Percentiles rank a stretch among this genome's conserved stretches.
These are phyloP conservation scores for Paradisaea rubra DNA, from an alignment of 2,113 vertebrate species.

Conservation along the genomic window DNA sequence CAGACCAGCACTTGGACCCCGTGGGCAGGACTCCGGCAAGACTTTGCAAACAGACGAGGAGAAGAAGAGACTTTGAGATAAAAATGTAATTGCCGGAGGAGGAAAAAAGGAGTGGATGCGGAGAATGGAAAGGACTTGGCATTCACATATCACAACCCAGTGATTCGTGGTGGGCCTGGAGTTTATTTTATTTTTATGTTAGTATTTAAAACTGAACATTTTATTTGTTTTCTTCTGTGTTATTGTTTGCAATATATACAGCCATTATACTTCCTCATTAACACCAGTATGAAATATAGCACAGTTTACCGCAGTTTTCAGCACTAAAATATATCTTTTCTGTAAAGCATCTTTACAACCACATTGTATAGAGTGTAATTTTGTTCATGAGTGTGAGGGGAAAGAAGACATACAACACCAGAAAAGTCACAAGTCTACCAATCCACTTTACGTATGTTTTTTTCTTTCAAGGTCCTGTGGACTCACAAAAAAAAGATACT, in stretches of 20 bases:
- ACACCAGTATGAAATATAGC: conserved; percentile 55
- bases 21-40: conserved; percentile 11
- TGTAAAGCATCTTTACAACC: conserved; percentile 39
- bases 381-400: conserved; percentile 33
- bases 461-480: conserved; percentile 72
- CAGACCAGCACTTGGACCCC: conserved; percentile 51
- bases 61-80: conserved; percentile 39
- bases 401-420: conserved; percentile 35
- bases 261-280: conserved; percentile 46
- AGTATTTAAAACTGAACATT: conserved; percentile 67
- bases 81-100: conserved; percentile 20
- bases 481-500: conserved; percentile 63
- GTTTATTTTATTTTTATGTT: conserved; percentile 67
- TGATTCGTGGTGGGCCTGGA: conserved; percentile 54
- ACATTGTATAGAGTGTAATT: conserved; percentile 13
- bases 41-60: background rate
- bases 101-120: background rate
- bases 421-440: background rate
- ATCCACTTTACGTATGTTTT: conserved; percentile 40
- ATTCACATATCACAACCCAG: conserved; percentile 43
- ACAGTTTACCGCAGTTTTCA: conserved; percentile 48
- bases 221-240: conserved; percentile 49
- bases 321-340: conserved; percentile 52
- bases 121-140: background rate
- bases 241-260: conserved; percentile 45